Percentiles rank a stretch among this genome's conserved stretches.
Evolutionary conservation across 2,888 invertebrate genomes (phyloP).

Genomic region (Linnaemya tessellans): DNA sequence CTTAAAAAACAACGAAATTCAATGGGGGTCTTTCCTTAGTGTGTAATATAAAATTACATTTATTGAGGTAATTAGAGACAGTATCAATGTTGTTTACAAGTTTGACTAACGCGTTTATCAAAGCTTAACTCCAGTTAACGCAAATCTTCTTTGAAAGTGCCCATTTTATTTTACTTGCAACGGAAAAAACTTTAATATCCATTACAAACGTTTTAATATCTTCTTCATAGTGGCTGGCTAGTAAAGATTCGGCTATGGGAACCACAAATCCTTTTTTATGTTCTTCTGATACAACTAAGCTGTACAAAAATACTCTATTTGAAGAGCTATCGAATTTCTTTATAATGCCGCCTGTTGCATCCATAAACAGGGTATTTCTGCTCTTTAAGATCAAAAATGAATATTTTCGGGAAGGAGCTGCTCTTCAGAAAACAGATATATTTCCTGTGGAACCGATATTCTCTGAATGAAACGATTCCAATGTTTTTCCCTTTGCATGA

Average conservation of each 20-base stretch:
- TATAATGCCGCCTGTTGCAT: not conserved
- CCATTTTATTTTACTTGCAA: conserved; percentile 16
- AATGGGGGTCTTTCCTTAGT: not conserved
- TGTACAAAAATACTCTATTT: conserved; percentile 15
- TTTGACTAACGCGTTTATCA: conserved; percentile 1
- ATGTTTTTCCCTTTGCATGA: conserved; percentile 19
- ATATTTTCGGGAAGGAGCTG: not conserved
- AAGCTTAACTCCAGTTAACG: conserved; percentile 25
- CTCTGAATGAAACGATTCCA: conserved; percentile 18
- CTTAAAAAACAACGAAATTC: conserved; percentile 1
- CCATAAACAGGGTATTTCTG: conserved; percentile 10
- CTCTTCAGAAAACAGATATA: conserved; percentile 18
- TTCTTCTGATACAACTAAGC: not conserved
- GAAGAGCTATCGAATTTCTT: conserved; percentile 6
- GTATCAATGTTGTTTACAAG: not conserved
- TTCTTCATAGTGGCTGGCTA: conserved; percentile 21
- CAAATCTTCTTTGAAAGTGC: not conserved
- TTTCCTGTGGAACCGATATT: conserved; percentile 10
- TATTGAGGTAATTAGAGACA: not conserved
- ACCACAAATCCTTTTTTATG: not conserved
- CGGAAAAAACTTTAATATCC: conserved; percentile 15
- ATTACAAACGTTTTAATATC: conserved; percentile 31
- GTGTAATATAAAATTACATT: not conserved
- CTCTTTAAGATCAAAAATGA: not conserved
- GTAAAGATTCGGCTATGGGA: conserved; percentile 16